Percentiles rank a stretch among this genome's conserved stretches.
These are phyloP conservation scores for Elaeidobius kamerunicus DNA, from an alignment of 2,888 invertebrate species.

Conservation along the genomic window DNA sequence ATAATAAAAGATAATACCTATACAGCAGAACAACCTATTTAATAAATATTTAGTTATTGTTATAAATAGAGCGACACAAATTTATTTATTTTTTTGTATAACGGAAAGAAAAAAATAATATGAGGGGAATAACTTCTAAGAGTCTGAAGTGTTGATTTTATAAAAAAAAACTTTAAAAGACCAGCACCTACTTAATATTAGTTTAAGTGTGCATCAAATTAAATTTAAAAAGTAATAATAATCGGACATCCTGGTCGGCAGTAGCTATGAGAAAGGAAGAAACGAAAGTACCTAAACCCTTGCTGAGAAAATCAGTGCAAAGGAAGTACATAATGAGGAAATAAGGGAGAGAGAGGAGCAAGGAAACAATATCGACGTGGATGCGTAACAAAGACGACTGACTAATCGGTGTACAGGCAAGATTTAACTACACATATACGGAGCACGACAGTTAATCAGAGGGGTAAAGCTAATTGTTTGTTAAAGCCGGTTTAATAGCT, in stretches of 20 bases:
- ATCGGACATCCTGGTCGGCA: slow-evolving; percentile 25
- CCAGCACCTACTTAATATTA: too few relatives aligned
- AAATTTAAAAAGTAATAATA: slow-evolving; percentile 21
- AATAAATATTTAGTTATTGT: too few relatives aligned
- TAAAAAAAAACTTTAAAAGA: too few relatives aligned
- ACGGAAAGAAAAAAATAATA: too few relatives aligned
- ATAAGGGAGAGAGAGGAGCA: slow-evolving; percentile 38
- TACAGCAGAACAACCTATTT: too few relatives aligned
- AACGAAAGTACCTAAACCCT: slow-evolving; percentile 46
- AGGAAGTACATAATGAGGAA: slow-evolving; percentile 50
- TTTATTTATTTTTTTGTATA: too few relatives aligned
- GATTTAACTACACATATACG: slow-evolving; percentile 26
- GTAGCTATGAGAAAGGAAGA: slow-evolving; percentile 44
- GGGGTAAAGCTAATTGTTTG: slow-evolving; percentile 24
- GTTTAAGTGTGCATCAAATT: too few relatives aligned
- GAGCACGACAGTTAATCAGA: slow-evolving; percentile 21
- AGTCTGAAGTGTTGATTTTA: too few relatives aligned
- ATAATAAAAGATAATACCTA: too few relatives aligned
- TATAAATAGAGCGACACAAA: too few relatives aligned
- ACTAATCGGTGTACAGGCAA: slow-evolving; percentile 26
- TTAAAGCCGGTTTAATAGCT: slow-evolving; percentile 20
- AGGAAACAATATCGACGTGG: slow-evolving; percentile 28
- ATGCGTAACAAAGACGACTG: slow-evolving; percentile 29
- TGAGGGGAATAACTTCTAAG: too few relatives aligned
- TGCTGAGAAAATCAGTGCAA: slow-evolving; percentile 46